These are phyloP conservation scores for Drosophila lacicola DNA, from an alignment of 2,888 invertebrate species.

Conservation along the genomic window DNA sequence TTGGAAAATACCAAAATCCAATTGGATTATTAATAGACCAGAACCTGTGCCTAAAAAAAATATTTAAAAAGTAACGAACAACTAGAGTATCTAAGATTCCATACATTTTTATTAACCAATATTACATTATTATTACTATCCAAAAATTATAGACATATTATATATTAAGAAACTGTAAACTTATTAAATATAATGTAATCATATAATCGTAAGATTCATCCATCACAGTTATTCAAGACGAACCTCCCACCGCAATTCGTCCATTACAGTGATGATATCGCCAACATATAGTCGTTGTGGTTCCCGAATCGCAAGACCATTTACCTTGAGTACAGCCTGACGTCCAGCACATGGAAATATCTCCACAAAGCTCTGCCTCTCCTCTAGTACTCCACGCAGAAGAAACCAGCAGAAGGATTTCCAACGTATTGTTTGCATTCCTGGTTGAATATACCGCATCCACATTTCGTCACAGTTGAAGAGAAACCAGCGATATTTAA, in stretches of 20 bases:
- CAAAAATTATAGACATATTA: too few species aligned
- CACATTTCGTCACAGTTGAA: slow-evolving; percentile 4
- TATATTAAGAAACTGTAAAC: too few species aligned
- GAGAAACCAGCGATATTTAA: slow-evolving; percentile 1
- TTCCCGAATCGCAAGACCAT: neutral
- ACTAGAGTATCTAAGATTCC: too few species aligned
- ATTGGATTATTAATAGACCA: too few species aligned
- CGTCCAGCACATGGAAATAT: slow-evolving; percentile 9
- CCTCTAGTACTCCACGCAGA: neutral
- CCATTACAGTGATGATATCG: slow-evolving; percentile 6
- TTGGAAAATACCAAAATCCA: neutral
- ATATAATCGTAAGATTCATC: neutral
- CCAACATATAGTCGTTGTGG: neutral
- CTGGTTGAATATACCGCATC: slow-evolving; percentile 1
- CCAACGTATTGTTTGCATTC: slow-evolving; percentile 5
- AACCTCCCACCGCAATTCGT: slow-evolving; percentile 1
- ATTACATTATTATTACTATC: too few species aligned
- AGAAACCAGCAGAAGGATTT: slow-evolving; percentile 9
- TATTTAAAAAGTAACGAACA: too few species aligned
- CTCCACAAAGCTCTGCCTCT: slow-evolving; percentile 6
- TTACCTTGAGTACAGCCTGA: slow-evolving; percentile 3
- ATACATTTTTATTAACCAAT: too few species aligned
- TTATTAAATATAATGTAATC: neutral
- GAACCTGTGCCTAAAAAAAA: too few species aligned
- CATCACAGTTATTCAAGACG: neutral